A percentile compares a stretch with the other conserved stretches of the same genome.
phyloP scores from a whole-genome alignment of 2,113 vertebrate genomes.

The Lepidothrix coronata region DNA sequence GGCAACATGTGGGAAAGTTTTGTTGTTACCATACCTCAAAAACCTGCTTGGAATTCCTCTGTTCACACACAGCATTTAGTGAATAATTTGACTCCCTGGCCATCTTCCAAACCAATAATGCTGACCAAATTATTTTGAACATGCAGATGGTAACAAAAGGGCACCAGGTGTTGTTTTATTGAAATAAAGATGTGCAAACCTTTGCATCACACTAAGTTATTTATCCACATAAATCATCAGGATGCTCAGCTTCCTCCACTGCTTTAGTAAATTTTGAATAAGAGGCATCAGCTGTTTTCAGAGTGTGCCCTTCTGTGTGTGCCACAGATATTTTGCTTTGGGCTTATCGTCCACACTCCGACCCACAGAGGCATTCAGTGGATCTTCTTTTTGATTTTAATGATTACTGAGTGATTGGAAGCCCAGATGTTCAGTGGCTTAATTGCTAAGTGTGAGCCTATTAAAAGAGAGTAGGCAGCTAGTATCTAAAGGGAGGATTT shows the following conservation, averaged over 20 bases:
- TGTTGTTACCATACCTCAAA: not conserved
- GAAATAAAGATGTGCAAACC: conserved; percentile 67
- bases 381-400: conserved; percentile 51
- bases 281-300: conserved; percentile 60
- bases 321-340: conserved; percentile 46
- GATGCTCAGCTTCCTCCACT: conserved; percentile 29
- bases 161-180: conserved; percentile 68
- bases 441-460: conserved; percentile 32
- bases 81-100: conserved; percentile 37
- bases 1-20: not conserved
- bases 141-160: conserved; percentile 63
- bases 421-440: conserved; percentile 56
- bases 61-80: not conserved
- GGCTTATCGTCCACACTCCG: conserved; percentile 32
- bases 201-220: conserved; percentile 52
- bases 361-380: conserved; percentile 37
- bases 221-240: conserved; percentile 48
- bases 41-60: not conserved
- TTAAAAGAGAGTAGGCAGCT: conserved; percentile 49
- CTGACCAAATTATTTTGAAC: conserved; percentile 62
- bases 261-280: conserved; percentile 54
- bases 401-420: conserved; percentile 13
- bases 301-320: conserved; percentile 13
- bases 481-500: conserved; percentile 43
- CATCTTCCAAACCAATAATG: conserved; percentile 52